Evolutionary conservation across 2,797 vertebrate species (phyloP), one percentile per base, ranked within the genome.

Genomic region (Sphenopsis melanotis): DNA sequence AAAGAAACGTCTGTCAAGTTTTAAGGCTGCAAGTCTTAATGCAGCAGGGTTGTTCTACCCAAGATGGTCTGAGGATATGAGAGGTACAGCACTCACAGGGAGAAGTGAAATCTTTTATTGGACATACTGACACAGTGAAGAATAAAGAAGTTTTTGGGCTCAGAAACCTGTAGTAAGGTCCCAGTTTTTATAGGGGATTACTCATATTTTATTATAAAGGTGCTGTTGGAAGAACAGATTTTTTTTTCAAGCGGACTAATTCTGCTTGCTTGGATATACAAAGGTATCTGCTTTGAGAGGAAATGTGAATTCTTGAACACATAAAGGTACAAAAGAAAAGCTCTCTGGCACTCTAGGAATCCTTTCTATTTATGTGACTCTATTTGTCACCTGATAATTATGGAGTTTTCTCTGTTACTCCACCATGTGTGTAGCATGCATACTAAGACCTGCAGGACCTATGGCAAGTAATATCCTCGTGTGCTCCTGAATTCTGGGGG

Each of bases 1-100:
- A 96, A 96, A 91, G 94, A 94, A 96, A 75, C 13, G 85, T 95
- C 90, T 93, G 91, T 93, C 90, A 95, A 86, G 78, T 97, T 96
- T 85, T 81, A 96, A 94, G 93, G 42, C 76, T 84, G 69, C 4
- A 53, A 94, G 91, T 66, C 74, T 82, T 77, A 91, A 78, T 94
- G 88, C 52, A 34, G 55, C 68, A 57, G 50, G 44, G 59, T 76
- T 88, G 34, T 72, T 86, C 81, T 56, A 59, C 50, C 81, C 85
- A 88, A 84, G 90, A 83, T 60, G 63, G 70, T 93, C 80, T 86
- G 63, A 88, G 69, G 72, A 52, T 81, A 75, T 7, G 47, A 94
- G 46, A 89, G 44, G 59, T 46, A 9, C 34, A 76, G n/a, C 1
- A 6, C 66, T 88, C 12, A 2, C 19, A 52, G 29, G 41, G 63